Percentiles rank a stretch among this genome's conserved stretches.
Conservation (phyloP, 2,888 invertebrate species). For the Dicranocentrus wangi region DNA sequence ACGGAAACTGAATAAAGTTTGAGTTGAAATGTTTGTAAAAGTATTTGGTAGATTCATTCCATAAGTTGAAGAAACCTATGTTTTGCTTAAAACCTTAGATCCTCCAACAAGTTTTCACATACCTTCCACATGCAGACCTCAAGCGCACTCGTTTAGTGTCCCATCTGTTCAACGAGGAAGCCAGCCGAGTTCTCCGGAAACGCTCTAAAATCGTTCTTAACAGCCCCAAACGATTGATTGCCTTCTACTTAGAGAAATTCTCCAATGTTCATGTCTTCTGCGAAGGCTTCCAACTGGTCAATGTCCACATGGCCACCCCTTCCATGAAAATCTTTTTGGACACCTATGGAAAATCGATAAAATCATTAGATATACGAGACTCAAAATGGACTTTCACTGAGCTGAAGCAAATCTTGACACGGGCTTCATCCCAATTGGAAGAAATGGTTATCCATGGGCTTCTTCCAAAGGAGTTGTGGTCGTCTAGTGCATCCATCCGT, state of each 20-base stretch:
- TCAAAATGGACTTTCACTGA: constrained; percentile 62
- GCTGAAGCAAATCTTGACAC: constrained; percentile 48
- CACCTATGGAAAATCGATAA: constrained; percentile 35
- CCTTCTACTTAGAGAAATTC: constrained; percentile 62
- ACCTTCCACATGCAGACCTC: constrained; percentile 59
- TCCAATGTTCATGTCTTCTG: constrained; percentile 40
- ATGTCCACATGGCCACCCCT: constrained; percentile 61
- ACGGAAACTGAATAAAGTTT: too few relatives aligned
- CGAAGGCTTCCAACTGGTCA: constrained; percentile 60
- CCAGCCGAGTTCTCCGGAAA: constrained; percentile 54
- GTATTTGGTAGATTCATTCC: too few relatives aligned
- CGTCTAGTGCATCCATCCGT: not conserved
- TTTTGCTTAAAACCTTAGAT: constrained; percentile 48
- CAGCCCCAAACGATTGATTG: constrained; percentile 51
- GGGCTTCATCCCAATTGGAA: constrained; percentile 55
- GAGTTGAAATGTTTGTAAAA: too few relatives aligned
- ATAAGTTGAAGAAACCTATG: too few relatives aligned
- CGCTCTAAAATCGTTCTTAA: constrained; percentile 63
- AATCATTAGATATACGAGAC: constrained; percentile 60
- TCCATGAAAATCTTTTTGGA: constrained; percentile 58
- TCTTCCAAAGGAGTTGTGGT: constrained; percentile 54
- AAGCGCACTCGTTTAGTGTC: constrained; percentile 55
- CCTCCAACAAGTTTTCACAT: constrained; percentile 49
- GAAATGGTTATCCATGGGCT: constrained; percentile 59
- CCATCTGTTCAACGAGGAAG: constrained; percentile 59